Evolutionary conservation across 2,113 vertebrate genomes (phyloP).

Genomic region (Solea senegalensis): DNA sequence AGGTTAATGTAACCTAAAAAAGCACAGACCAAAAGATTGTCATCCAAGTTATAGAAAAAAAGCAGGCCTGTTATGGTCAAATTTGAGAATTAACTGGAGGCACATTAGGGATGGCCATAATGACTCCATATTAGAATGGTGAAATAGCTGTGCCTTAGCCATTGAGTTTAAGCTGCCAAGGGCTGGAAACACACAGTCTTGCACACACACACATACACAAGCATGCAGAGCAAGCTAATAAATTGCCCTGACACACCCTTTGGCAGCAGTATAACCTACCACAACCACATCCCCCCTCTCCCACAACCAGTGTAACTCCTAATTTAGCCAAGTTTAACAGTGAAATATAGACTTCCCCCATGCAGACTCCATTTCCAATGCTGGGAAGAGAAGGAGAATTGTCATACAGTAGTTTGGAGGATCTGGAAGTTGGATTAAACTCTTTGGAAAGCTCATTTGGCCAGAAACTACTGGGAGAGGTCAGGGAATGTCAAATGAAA

Average conservation of each 20-base stretch:
- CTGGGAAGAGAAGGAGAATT: constrained; percentile 26
- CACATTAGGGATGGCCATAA: constrained; percentile 67
- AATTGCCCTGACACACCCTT: constrained; percentile 76
- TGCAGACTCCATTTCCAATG: constrained; percentile 41
- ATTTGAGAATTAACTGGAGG: constrained; percentile 78
- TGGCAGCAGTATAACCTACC: constrained; percentile 67
- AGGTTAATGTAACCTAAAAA: constrained; percentile 50
- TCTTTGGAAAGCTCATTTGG: constrained; percentile 52
- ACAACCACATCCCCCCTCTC: constrained; percentile 69
- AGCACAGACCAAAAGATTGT: constrained; percentile 30
- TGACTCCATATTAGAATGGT: constrained; percentile 77
- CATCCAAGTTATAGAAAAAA: constrained; percentile 52
- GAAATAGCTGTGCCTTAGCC: constrained; percentile 77
- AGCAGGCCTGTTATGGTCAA: constrained; percentile 61
- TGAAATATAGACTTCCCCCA: constrained; percentile 49
- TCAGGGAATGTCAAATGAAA: constrained; percentile 17
- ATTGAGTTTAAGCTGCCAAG: constrained; percentile 69
- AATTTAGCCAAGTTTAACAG: constrained; percentile 72
- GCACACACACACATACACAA: constrained; percentile 35
- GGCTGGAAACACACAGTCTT: constrained; percentile 62
- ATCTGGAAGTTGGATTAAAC: constrained; percentile 63
- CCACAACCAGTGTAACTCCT: constrained; percentile 69
- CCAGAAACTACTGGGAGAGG: constrained; percentile 32
- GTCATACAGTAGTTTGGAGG: constrained; percentile 19
- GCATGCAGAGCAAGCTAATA: constrained; percentile 65